Base-by-base conservation (phyloP, 2,797 vertebrate genomes). In the Acropternis orthonyx region DNA sequence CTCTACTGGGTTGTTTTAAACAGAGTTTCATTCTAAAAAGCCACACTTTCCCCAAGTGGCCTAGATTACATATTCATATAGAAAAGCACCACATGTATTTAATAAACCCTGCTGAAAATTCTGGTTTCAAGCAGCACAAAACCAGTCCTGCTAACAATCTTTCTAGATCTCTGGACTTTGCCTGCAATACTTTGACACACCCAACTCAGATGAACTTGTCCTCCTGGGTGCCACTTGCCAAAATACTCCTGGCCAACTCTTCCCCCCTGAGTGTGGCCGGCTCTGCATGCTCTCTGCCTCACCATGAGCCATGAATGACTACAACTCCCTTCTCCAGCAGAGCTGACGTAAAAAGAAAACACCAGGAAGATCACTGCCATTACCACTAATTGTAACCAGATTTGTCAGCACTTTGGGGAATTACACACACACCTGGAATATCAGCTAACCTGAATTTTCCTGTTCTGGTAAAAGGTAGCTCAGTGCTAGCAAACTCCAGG, bases 341-440 rank as follows among this genome's bases (percentile, higher is more conserved):
- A 78, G 95, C 68, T 92, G 59, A 23, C 26, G 73, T 54, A 66
- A 91, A 84, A 95, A 90, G 58, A 79, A 87, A 96, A 93, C 0
- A 3, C 14, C 84, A 77, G 77, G 66, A 94, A 81, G 34, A 97
- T 94, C 94, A 86, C 10, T 96, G 85, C 72, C 63, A 95, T 93
- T 92, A 93, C 74, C 95, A 95, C 85, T 83, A 95, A 90, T 67
- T 91, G 91, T 88, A 92, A 91, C 75, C 89, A 88, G 87, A 97
- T 89, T 77, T 95, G 96, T 94, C 96, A 96, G 96, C 95, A 95
- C 94, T 96, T 92, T 77, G 87, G 94, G 72, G 94, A 97, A 97
- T 97, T 97, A 97, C 51, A 96, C 62, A 94, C 92, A 93, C 89
- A 96, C 91, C 62, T 78, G 95, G 94, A 96, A 39, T 88, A 95